Evolutionary conservation across 1,140 invertebrate species (phyloP).

Genomic region (Copidosoma floridanum): DNA sequence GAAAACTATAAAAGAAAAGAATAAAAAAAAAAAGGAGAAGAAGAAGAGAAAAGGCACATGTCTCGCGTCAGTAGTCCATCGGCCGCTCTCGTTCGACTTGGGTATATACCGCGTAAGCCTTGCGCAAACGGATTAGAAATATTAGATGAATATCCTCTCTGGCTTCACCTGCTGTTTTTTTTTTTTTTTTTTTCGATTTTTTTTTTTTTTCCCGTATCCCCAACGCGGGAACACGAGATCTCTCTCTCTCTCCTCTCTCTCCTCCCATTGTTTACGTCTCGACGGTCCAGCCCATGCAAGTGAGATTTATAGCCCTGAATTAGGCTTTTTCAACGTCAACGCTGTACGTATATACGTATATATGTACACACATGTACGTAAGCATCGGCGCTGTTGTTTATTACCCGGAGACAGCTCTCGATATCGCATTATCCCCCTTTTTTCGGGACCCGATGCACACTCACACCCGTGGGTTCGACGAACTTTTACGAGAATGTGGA

Average conservation of each 20-base stretch:
- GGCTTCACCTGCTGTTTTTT: background rate
- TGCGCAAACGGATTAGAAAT: conserved; percentile 24
- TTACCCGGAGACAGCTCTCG: conserved; percentile 24
- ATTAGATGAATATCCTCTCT: conserved; percentile 3
- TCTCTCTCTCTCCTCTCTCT: background rate
- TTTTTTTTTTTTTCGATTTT: background rate
- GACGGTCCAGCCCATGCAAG: conserved; percentile 22
- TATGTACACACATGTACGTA: too few species aligned
- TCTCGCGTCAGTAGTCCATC: background rate
- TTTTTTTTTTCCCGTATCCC: background rate
- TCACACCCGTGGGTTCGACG: conserved; percentile 12
- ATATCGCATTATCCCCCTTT: too few species aligned
- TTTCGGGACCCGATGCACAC: too few species aligned
- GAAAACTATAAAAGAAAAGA: too few species aligned
- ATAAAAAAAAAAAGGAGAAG: background rate
- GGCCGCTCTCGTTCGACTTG: background rate
- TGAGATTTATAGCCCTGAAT: conserved; percentile 26
- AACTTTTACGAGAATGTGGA: conserved; percentile 17
- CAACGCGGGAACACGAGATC: too few species aligned
- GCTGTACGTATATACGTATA: too few species aligned
- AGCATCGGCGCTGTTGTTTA: too few species aligned
- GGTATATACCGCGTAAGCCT: background rate
- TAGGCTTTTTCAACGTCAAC: conserved; percentile 26
- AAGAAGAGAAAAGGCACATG: background rate
- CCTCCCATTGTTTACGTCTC: conserved; percentile 27